Base-by-base conservation (phyloP, 2,888 invertebrate genomes). In the Acronicta aceris region DNA sequence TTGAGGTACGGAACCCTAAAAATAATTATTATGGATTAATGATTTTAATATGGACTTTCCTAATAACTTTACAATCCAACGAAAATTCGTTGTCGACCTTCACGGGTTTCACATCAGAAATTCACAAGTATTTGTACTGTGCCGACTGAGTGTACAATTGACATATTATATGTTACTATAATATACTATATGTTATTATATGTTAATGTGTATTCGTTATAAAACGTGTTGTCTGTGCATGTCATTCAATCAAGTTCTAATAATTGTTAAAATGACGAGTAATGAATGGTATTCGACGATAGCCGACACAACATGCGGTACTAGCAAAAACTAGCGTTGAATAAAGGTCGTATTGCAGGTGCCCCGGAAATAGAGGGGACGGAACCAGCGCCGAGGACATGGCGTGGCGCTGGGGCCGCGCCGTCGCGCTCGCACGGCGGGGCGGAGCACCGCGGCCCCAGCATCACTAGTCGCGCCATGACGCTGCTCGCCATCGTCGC, bases 311-410 rank as follows among this genome's bases (percentile, higher is more conserved):
- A 33, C 12, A 4, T 30, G 9, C 9, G 7, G n/a, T 7, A 7
- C 27, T 7, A 7, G 7, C 27, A 1, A 27, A 27, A 1, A 7
- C 21, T 21, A n/a, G n/a, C n/a, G 12, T 36, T 53, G 15, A 54
- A 47, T 36, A 13, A 41, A 17, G 9, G 40, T 45, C 16, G 10
- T 30, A 48, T 64, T 56, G 8, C 71, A 85, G 95, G 95, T 54
- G 92, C 92, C 12, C 95, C 95, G 12, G 93, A 89, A 17, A 82
- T 87, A 36, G 94, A 92, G 63, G 95, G 88, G 42, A 92, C 90
- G 5, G 91, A 95, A 63, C 91, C 94, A 10, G 95, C 95, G 5
- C 89, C 95, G 15, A 93, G 95, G 68, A 95, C 95, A 15, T 96
- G 95, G 96, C 90, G 95, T 8, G 95, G 95, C 12, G 94, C 94